A percentile compares a stretch with the other conserved stretches of the same genome.
phyloP scores from a whole-genome alignment of 2,888 invertebrate genomes.

The Blomia tropicalis region DNA sequence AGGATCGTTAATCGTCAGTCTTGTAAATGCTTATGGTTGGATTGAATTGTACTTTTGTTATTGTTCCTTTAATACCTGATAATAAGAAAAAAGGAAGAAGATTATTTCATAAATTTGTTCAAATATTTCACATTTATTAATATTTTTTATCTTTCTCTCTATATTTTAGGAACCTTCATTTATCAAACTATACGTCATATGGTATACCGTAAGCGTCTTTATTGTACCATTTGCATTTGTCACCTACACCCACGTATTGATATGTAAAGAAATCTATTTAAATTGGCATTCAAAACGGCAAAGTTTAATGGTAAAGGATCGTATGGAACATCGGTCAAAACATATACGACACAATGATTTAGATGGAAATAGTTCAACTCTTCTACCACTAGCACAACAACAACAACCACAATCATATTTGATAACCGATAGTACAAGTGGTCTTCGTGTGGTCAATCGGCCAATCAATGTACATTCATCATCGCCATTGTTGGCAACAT shows the following conservation, averaged over 20 bases:
- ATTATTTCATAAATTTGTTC: neutral
- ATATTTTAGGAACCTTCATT: slow-evolving; percentile 32
- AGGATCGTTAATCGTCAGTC: no score
- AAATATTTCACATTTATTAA: neutral
- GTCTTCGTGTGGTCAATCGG: neutral
- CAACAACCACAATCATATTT: neutral
- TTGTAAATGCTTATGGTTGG: no score
- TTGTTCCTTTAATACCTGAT: no score
- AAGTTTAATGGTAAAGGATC: slow-evolving; percentile 15
- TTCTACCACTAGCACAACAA: neutral
- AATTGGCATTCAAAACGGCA: slow-evolving; percentile 26
- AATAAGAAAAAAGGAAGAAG: neutral
- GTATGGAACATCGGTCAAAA: slow-evolving; percentile 9
- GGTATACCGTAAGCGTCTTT: slow-evolving; percentile 37
- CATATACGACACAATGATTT: no score
- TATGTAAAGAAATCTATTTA: slow-evolving; percentile 31
- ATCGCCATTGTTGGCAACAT: neutral
- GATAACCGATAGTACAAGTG: neutral
- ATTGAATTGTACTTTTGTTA: no score
- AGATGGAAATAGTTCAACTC: no score
- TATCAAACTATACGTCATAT: slow-evolving; percentile 33
- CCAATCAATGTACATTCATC: neutral
- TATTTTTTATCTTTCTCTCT: no score
- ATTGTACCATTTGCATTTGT: slow-evolving; percentile 38
- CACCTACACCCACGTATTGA: slow-evolving; percentile 36